Evolutionary conservation across 2,888 invertebrate genomes (phyloP), one percentile per base, ranked within the genome.

Genomic region (Eustalomyia histrio): DNA sequence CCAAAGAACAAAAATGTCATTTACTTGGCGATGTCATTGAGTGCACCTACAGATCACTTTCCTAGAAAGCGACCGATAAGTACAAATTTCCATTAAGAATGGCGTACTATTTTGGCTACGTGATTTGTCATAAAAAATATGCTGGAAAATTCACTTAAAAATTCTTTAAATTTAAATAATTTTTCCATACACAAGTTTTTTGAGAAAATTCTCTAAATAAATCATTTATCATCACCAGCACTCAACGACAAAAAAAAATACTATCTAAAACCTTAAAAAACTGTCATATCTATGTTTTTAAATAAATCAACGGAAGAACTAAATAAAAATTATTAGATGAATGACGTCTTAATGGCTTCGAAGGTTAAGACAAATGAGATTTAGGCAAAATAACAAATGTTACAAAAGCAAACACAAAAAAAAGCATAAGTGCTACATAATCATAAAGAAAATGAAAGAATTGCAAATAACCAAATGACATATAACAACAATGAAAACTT

Each of bases 331-430:
- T 76, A 64, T 64, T 43, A 68, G 58, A 72, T 53, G 53, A 71
- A 75, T 76, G 78, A 78, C 78, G 79, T 79, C 67, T 75, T 43
- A 75, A 82, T 76, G 47, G 21, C 24, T 75, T 47, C 75, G 82
- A 82, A 82, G 79, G 76, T 72, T 79, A 75, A 82, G 68, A 79
- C 72, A 82, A 79, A 82, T 69, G 61, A 63, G 68, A 68, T 75
- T 79, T 76, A 47, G 68, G 10, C 76, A 68, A 55, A 60, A 65
- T 35, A 65, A 53, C 61, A 47, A 68, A 50, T 65, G 65, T 50
- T 61, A 61, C 53, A 81, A 65, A 64, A 10, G n/a, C n/a, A n/a
- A n/a, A n/a, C n/a, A n/a, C n/a, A n/a, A 7, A 53, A 29, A 69
- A 21, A 6, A 75, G 18, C 75, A 75, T 80, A 67, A 72, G 43